phyloP scores from a whole-genome alignment of 2,797 vertebrate genomes.

The Pagetopsis macropterus region DNA sequence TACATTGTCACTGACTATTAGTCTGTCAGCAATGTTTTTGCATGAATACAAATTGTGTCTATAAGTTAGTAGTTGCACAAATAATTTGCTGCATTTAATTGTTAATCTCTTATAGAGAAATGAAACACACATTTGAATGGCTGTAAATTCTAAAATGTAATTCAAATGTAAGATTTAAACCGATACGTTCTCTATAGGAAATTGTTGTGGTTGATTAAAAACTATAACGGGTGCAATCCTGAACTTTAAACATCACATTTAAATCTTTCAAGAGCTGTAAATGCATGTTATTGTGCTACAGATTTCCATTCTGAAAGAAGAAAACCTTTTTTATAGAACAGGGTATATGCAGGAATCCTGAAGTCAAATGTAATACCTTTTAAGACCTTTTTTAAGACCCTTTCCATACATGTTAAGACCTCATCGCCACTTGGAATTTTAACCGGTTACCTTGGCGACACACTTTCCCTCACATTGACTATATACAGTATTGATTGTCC shows the following conservation, averaged over 20 bases:
- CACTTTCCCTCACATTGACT: no score
- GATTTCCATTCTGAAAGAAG: neutral
- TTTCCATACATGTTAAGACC: no score
- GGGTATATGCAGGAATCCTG: no score
- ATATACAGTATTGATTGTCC: no score
- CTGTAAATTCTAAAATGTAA: neutral
- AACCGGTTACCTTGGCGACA: no score
- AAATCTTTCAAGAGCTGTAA: neutral
- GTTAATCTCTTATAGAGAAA: neutral
- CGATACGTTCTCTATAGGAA: neutral
- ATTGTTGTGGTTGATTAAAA: slow-evolving; percentile 1
- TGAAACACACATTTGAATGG: no score
- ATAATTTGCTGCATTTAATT: neutral
- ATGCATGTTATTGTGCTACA: neutral
- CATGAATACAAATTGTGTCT: neutral
- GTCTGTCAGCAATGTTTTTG: no score
- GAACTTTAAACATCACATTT: neutral
- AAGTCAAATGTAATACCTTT: no score
- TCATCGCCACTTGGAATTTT: no score
- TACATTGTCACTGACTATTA: no score
- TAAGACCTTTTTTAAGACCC: no score
- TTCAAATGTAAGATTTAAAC: neutral
- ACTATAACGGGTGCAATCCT: slow-evolving; percentile 5
- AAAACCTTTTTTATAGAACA: neutral
- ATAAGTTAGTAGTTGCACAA: neutral